A percentile compares a stretch with the other conserved stretches of the same genome.
Conservation (phyloP, 2,113 vertebrate genomes). For the Todiramphus saurophagus region DNA sequence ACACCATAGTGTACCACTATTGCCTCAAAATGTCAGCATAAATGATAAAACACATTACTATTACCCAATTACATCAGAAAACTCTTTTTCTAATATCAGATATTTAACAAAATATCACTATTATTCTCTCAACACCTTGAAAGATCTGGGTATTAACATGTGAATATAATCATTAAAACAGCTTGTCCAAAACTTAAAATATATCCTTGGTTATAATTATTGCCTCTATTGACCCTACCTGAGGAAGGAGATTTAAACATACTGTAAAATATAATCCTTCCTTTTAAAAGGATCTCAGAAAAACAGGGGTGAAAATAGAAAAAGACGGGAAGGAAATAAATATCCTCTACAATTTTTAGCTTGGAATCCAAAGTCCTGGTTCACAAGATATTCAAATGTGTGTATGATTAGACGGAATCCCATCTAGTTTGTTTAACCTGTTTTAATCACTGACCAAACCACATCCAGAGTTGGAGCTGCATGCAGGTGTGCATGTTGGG, state of each 20-base stretch:
- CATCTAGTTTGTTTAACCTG: background rate
- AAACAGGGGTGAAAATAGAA: fast-evolving
- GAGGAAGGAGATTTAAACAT: background rate
- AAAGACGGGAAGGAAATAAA: background rate
- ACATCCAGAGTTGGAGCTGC: background rate
- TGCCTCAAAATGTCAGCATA: background rate
- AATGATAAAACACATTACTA: background rate
- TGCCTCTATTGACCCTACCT: background rate
- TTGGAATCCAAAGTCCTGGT: background rate
- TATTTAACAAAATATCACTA: background rate
- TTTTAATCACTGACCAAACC: background rate
- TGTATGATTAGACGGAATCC: too few species aligned
- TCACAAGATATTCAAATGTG: background rate
- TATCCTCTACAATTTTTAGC: background rate
- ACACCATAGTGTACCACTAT: background rate
- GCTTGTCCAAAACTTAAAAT: background rate
- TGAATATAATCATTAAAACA: constrained; percentile 3
- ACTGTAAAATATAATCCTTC: background rate
- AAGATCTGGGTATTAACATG: background rate
- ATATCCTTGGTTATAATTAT: background rate
- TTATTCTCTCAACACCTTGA: background rate
- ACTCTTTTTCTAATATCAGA: background rate
- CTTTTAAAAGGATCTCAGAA: background rate
- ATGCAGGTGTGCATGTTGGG: background rate
- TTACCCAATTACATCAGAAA: background rate